Percentiles rank a stretch among this genome's conserved stretches.
phyloP scores from a whole-genome alignment of 1,140 invertebrate genomes.

The Caenorhabditis remanei region DNA sequence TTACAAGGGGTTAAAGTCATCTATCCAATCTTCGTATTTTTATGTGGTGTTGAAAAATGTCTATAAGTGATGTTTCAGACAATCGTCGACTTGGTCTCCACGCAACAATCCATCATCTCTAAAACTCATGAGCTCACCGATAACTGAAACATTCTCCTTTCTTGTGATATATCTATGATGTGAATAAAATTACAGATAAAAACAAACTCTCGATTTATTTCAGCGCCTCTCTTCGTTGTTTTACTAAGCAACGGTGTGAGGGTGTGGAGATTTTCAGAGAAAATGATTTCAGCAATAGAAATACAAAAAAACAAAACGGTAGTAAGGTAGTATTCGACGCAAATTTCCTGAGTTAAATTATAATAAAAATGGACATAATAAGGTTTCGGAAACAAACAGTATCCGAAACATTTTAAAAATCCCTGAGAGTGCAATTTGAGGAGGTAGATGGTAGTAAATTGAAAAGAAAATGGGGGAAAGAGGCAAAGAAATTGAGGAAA shows the following conservation, averaged over 20 bases:
- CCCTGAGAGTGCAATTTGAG: conserved; percentile 50
- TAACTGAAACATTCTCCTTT: background rate
- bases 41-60: too few species aligned
- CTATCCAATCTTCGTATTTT: too few species aligned
- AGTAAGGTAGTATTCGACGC: background rate
- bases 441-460: conserved; percentile 37
- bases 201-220: conserved; percentile 52
- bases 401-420: background rate
- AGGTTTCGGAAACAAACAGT: background rate
- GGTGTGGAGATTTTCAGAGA: conserved; percentile 35
- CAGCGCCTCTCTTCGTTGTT: background rate
- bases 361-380: background rate
- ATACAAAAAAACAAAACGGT: background rate
- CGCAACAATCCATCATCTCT: conserved; percentile 10
- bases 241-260: background rate
- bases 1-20: too few species aligned
- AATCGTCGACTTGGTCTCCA: conserved; percentile 15
- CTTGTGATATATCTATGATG: background rate
- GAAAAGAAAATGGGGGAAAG: background rate
- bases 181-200: conserved; percentile 2
- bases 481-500: conserved; percentile 7
- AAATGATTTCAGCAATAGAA: conserved; percentile 4
- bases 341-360: conserved; percentile 40
- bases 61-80: background rate
- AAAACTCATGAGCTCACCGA: conserved; percentile 4